Base-by-base conservation (phyloP, 37 sponge, comb jelly and placozoan species). In the Spongilla lacustris region DNA sequence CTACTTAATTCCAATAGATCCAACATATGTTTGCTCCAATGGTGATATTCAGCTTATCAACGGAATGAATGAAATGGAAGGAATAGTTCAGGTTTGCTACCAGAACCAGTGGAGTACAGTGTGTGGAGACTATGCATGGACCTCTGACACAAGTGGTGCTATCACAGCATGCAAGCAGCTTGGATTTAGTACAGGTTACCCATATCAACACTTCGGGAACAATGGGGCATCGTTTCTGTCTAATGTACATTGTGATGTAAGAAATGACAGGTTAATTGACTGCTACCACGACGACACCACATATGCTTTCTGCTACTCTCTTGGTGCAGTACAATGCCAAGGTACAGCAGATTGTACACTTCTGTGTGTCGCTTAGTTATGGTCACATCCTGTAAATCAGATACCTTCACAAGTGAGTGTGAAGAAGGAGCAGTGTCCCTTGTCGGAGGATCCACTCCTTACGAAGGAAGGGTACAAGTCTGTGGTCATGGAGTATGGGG, bases 401-500 rank as follows among this genome's bases (percentile, higher is more conserved):
- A 58, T 13, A 58, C 14, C 12, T 19, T 19, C 14, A 17, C 58
- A 58, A 10, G 58, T 17, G 21, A 19, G 21, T 58, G 58, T 58
- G 58, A 58, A 19, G 58, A 58, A 58, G 58, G 58, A 14, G 4
- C 58, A 13, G 58, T 84, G 17, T 74, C 69, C 14, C 50, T 84
- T 38, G 19, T 2, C 1, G 85, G 50, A 5, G 85, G 85, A 12
- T 10, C 36, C 48, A 76, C 27, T 21, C 37, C 2, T 27, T 84
- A 76, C 36, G 85, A 84, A 26, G 85, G 85, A 28, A 46, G 77
- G 24, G 85, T 84, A 67, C 77, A 76, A 77, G 69, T 84, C 36
- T 84, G 85, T 76, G 36, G 75, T 0, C 85, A 76, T 33, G 85
- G 85, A 24, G 24, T 66, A 3, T 84, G 85, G 85, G 85, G 85